Conservation (phyloP, 2,797 vertebrate genomes). For the Lophius americanus region DNA sequence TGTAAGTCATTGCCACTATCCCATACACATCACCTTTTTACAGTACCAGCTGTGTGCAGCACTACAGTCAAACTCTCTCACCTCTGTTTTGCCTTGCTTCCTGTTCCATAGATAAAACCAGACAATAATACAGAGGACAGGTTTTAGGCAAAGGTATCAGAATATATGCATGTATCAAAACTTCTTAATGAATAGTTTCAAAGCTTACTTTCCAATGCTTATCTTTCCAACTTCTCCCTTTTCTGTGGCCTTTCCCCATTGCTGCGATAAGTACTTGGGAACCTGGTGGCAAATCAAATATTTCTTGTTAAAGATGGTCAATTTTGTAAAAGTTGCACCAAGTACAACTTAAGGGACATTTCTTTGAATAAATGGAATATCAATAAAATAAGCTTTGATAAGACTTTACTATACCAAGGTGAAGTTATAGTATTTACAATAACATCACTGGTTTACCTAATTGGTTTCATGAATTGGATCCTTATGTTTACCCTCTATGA, state of each 20-base stretch:
- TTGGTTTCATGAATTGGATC: too few species aligned
- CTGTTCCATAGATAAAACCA: constrained; percentile 66
- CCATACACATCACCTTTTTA: too few species aligned
- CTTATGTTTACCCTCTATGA: too few species aligned
- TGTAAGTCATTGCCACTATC: too few species aligned
- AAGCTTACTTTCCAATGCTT: constrained; percentile 89
- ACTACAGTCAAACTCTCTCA: constrained; percentile 71
- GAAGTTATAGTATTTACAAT: too few species aligned
- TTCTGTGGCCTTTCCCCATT: constrained; percentile 91
- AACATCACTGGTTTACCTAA: too few species aligned
- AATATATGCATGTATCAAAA: background rate
- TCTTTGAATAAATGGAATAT: too few species aligned
- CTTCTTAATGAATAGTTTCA: background rate
- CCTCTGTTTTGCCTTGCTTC: constrained; percentile 92
- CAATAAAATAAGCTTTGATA: too few species aligned
- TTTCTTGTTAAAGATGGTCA: background rate
- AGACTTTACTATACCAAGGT: too few species aligned
- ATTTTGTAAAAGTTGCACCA: too few species aligned
- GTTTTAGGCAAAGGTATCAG: background rate
- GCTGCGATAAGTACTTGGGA: constrained; percentile 93
- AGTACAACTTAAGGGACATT: too few species aligned
- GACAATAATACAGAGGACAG: constrained; percentile 20
- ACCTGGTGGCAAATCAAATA: constrained; percentile 64
- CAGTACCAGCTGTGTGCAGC: too few species aligned
- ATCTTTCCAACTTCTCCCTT: constrained; percentile 94